Percentiles rank a stretch among this genome's conserved stretches.
Conservation (phyloP, 2,113 vertebrate species). For the Gavia stellata region DNA sequence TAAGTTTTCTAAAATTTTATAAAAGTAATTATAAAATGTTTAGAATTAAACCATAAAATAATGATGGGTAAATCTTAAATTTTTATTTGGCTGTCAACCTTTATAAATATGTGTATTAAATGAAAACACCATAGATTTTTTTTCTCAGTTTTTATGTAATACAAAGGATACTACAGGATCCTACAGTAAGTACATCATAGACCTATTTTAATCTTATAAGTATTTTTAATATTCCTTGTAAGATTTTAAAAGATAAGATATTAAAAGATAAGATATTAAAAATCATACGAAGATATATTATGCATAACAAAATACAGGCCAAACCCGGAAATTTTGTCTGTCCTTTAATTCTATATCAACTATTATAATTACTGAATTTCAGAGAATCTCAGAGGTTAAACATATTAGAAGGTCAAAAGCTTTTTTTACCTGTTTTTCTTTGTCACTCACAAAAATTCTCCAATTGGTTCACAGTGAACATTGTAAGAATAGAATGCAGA, state of each 20-base stretch:
- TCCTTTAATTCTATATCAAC: neutral
- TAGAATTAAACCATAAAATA: neutral
- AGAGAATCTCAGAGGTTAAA: neutral
- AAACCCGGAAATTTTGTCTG: neutral
- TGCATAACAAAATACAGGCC: neutral
- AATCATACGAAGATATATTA: neutral
- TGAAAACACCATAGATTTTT: neutral
- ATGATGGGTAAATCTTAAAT: fast-evolving
- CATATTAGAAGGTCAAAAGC: neutral
- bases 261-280: too few species aligned
- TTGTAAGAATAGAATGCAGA: neutral
- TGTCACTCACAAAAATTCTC: neutral
- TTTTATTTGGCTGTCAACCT: neutral
- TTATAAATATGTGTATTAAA: neutral
- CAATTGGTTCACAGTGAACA: neutral
- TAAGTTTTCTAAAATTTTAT: neutral
- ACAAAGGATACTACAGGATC: neutral
- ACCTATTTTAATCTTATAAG: neutral
- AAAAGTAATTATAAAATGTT: neutral
- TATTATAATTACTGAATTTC: neutral
- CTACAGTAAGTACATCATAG: neutral
- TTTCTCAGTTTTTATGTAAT: neutral
- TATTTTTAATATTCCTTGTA: neutral
- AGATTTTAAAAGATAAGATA: too few species aligned
- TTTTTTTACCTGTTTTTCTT: neutral